Evolutionary conservation across 35 echinoderm and acorn worm genomes (phyloP).

Genomic region (Patiria miniata): DNA sequence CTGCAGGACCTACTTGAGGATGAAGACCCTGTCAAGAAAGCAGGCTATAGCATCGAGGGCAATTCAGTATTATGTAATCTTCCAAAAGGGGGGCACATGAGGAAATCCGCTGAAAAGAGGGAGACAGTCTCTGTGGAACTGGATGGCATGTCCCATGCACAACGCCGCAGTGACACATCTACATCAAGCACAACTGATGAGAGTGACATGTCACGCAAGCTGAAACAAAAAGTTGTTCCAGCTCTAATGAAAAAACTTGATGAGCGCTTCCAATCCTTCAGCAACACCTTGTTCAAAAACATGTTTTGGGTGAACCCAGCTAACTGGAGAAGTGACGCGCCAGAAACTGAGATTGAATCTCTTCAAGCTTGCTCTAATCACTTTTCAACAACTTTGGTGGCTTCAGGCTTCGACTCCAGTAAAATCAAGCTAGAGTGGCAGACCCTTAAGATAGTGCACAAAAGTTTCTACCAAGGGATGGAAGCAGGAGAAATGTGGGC

Average conservation of each 20-base stretch:
- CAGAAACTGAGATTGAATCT: conserved; percentile 35
- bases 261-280: conserved; percentile 52
- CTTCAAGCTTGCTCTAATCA: conserved; percentile 30
- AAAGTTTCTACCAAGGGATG: conserved; percentile 28
- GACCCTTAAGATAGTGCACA: conserved; percentile 35
- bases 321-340: conserved; percentile 57
- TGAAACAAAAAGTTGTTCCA: conserved; percentile 22
- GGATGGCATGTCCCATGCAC: neutral
- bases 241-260: conserved; percentile 32
- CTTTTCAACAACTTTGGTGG: conserved; percentile 38
- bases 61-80: conserved; percentile 5
- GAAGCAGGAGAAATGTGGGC: neutral
- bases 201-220: neutral
- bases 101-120: conserved; percentile 27
- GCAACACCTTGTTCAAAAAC: conserved; percentile 28
- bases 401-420: conserved; percentile 26
- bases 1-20: conserved; percentile 11
- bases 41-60: conserved; percentile 10
- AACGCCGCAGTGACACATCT: neutral
- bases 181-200: neutral
- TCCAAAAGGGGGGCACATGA: conserved; percentile 49
- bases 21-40: conserved; percentile 15
- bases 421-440: conserved; percentile 60
- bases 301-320: conserved; percentile 72
- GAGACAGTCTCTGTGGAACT: conserved; percentile 39